phyloP scores from a whole-genome alignment of 1,140 invertebrate species.

The Sarcophaga bullata region DNA sequence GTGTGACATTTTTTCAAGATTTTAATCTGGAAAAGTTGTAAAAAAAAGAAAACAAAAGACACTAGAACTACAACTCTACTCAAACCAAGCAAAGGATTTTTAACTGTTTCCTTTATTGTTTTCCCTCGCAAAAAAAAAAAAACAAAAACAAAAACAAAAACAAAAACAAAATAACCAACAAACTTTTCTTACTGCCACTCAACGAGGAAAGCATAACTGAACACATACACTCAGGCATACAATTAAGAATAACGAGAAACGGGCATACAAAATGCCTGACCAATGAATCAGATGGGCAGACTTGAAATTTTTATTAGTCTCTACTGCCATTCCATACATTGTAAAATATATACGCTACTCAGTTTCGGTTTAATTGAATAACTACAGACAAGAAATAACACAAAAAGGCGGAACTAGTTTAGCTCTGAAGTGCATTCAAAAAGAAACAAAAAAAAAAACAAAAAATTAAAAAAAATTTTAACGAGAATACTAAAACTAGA shows the following conservation, averaged over 20 bases:
- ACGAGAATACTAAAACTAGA: no score
- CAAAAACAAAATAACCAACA: not conserved
- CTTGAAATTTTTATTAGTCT: not conserved
- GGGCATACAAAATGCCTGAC: not conserved
- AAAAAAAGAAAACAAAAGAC: no score
- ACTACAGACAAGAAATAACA: not conserved
- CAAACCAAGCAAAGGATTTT: constrained; percentile 6
- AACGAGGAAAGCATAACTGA: not conserved
- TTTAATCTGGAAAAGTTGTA: not conserved
- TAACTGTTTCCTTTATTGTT: not conserved
- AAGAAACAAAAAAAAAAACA: not conserved
- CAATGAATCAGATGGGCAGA: not conserved
- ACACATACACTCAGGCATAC: not conserved
- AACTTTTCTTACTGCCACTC: not conserved
- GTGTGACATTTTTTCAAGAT: constrained; percentile 9
- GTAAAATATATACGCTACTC: not conserved
- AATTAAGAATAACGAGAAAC: not conserved
- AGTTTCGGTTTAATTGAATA: not conserved
- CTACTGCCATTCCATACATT: no score
- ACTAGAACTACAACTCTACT: not conserved
- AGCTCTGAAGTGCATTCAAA: no score
- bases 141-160: not conserved
- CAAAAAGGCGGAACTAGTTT: not conserved
- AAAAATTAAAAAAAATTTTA: not conserved
- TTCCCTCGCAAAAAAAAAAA: not conserved